Evolutionary conservation across 1,140 invertebrate genomes (phyloP).

Genomic region (Hetaerina americana): DNA sequence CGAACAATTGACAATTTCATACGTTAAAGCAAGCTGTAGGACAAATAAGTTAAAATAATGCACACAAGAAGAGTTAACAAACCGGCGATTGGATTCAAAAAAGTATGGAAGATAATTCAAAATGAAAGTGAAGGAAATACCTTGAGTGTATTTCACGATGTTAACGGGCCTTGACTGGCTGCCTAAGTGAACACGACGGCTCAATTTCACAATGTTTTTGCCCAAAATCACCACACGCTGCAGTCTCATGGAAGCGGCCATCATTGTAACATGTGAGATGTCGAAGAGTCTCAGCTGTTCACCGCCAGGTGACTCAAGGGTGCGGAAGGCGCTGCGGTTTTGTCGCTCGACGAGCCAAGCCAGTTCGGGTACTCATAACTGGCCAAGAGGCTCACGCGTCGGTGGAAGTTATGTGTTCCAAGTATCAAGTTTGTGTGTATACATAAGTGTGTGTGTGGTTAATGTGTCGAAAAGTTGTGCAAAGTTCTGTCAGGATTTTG

Average conservation of each 20-base stretch:
- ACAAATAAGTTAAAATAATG: not conserved
- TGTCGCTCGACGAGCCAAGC: slow-evolving; percentile 3
- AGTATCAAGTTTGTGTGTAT: slow-evolving; percentile 1
- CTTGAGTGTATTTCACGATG: not conserved
- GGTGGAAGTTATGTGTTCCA: not conserved
- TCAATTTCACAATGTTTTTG: not conserved
- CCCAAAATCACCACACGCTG: slow-evolving; percentile 7
- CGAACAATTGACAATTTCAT: too few relatives aligned
- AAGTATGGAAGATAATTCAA: not conserved
- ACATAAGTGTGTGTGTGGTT: not conserved
- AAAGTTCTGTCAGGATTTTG: not conserved
- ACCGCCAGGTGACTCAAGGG: slow-evolving; percentile 9
- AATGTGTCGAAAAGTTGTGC: not conserved
- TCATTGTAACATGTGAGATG: slow-evolving; percentile 10
- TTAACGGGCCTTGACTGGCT: not conserved
- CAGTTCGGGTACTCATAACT: slow-evolving; percentile 1
- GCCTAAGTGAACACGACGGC: not conserved
- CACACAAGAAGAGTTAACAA: not conserved
- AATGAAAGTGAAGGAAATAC: not conserved
- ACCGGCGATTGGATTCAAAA: too few relatives aligned
- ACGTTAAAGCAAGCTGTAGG: too few relatives aligned
- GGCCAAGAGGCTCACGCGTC: slow-evolving; percentile 8
- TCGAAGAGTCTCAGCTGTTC: slow-evolving; percentile 7
- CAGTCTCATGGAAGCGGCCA: slow-evolving; percentile 10
- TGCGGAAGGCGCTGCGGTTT: slow-evolving; percentile 8